A percentile compares a stretch with the other conserved stretches of the same genome.
Conservation (phyloP, 2,888 invertebrate species). For the Ephialtes manifestator region DNA sequence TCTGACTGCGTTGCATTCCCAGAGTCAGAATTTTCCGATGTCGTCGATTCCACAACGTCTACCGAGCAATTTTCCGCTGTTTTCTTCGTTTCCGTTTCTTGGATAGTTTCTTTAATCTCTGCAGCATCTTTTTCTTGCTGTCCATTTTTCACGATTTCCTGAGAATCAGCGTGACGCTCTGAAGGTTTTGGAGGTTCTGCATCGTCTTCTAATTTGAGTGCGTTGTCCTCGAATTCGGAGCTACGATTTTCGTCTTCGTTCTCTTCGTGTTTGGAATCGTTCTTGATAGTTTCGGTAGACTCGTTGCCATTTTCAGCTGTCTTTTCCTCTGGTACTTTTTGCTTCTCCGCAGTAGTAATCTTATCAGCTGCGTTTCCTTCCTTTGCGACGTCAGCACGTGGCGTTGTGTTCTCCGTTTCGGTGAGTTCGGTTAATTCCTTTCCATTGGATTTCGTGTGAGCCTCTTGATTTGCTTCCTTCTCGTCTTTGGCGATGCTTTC, state of each 20-base stretch:
- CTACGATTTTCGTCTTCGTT: constrained; percentile 43
- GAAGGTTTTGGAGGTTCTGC: constrained; percentile 28
- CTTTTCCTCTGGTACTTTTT: constrained; percentile 15
- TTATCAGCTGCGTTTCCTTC: constrained; percentile 36
- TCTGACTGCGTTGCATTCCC: constrained; percentile 70
- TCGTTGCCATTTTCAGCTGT: constrained; percentile 50
- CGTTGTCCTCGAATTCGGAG: constrained; percentile 51
- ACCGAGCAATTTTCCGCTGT: constrained; percentile 75
- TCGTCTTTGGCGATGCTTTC: constrained; percentile 37
- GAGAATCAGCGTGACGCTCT: constrained; percentile 19
- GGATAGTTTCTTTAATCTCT: constrained; percentile 52
- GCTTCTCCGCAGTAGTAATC: background rate
- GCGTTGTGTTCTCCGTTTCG: constrained; percentile 52
- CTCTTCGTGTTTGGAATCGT: constrained; percentile 28
- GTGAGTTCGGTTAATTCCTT: constrained; percentile 46
- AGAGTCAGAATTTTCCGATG: constrained; percentile 76
- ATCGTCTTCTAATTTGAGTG: constrained; percentile 56
- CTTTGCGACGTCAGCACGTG: constrained; percentile 32
- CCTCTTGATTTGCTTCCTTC: constrained; percentile 44
- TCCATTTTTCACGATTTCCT: constrained; percentile 36
- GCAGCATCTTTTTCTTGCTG: constrained; percentile 51
- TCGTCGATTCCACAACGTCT: constrained; percentile 79
- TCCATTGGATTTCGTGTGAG: constrained; percentile 51
- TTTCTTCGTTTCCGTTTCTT: constrained; percentile 63
- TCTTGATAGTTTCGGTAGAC: constrained; percentile 33